Evolutionary conservation across 2,888 invertebrate genomes (phyloP).

Genomic region (Nemotelus pantherinus): DNA sequence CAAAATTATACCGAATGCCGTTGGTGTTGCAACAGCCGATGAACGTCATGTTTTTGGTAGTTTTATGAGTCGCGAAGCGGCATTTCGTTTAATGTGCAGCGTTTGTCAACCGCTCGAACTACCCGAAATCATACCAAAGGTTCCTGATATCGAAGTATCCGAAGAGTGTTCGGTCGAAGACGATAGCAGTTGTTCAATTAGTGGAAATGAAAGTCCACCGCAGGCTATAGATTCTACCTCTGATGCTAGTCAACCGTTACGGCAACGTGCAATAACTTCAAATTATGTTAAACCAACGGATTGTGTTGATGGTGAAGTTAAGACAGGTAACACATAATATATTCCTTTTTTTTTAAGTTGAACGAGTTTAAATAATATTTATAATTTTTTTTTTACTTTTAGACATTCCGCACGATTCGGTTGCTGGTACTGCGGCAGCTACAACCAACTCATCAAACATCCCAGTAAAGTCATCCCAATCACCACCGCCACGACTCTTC

Average conservation of each 20-base stretch:
- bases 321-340: constrained; percentile 4
- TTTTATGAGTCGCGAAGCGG: constrained; percentile 86
- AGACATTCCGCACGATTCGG: constrained; percentile 48
- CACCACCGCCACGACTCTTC: constrained; percentile 45
- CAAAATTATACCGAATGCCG: constrained; percentile 92
- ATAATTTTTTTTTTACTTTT: constrained; percentile 3
- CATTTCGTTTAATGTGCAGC: constrained; percentile 86
- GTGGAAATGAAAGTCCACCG: constrained; percentile 67
- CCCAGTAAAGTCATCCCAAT: constrained; percentile 44
- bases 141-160: constrained; percentile 60
- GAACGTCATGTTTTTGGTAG: constrained; percentile 91
- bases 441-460: constrained; percentile 39
- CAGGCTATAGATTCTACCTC: constrained; percentile 52
- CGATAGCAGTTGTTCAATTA: constrained; percentile 67
- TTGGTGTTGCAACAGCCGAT: constrained; percentile 81
- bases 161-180: constrained; percentile 66
- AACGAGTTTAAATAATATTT: constrained; percentile 4
- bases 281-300: constrained; percentile 35
- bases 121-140: constrained; percentile 60
- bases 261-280: constrained; percentile 53
- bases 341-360: neutral
- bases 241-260: constrained; percentile 55
- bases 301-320: constrained; percentile 44
- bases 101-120: constrained; percentile 75
- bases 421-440: constrained; percentile 12